phyloP scores from a whole-genome alignment of 2,113 vertebrate genomes.

The Paratilapia polleni region DNA sequence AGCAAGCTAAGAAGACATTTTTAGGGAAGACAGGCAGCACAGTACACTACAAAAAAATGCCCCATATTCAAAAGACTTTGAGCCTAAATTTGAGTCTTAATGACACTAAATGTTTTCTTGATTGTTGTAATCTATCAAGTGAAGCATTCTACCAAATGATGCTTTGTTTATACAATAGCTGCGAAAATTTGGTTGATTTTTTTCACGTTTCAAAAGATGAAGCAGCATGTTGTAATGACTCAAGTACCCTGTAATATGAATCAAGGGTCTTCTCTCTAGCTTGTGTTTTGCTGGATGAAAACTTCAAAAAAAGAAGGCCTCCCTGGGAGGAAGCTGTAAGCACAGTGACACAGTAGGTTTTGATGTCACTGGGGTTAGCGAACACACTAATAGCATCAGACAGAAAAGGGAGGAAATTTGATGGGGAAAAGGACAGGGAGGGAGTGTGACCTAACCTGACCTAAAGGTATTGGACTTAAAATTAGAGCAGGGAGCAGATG shows the following conservation, averaged over 20 bases:
- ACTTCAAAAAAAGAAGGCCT: not conserved
- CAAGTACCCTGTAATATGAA: not conserved
- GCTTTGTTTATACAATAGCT: not conserved
- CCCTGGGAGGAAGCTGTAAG: not conserved
- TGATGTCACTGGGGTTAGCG: not conserved
- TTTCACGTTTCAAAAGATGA: not conserved
- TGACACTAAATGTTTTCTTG: not conserved
- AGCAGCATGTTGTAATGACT: not conserved
- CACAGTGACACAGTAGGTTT: not conserved
- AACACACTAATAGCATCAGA: too few relatives aligned
- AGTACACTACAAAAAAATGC: not conserved
- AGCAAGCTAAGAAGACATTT: not conserved
- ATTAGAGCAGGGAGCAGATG: not conserved
- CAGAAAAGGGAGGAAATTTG: too few relatives aligned
- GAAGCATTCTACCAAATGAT: not conserved
- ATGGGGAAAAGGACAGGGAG: not conserved
- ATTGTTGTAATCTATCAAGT: not conserved
- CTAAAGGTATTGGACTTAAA: not conserved
- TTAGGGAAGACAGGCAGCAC: not conserved
- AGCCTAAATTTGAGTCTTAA: not conserved
- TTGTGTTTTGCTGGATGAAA: not conserved
- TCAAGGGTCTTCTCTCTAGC: not conserved
- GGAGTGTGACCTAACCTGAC: not conserved
- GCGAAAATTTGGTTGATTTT: not conserved
- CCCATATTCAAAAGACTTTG: not conserved